A percentile compares a stretch with the other conserved stretches of the same genome.
These are phyloP conservation scores for Microcebus ravelobensis DNA, from an alignment of 2,113 vertebrate species.

Conservation along the genomic window DNA sequence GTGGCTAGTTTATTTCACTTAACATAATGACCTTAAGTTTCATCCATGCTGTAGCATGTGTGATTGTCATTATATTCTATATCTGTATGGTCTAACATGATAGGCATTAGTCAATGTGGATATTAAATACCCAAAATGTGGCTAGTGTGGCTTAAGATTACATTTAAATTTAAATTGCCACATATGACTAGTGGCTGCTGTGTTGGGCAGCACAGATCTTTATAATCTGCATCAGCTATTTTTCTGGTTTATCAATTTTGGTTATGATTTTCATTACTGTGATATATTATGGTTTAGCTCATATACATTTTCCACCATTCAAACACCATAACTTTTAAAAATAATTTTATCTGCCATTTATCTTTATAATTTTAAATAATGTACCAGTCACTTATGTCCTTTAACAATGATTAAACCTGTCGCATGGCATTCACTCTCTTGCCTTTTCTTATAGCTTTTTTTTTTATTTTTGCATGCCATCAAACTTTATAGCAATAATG, in stretches of 20 bases:
- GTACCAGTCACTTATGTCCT: background rate
- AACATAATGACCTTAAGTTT: background rate
- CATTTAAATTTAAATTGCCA: background rate
- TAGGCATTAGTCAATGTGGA: background rate
- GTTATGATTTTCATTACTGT: background rate
- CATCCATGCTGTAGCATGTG: background rate
- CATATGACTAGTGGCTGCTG: background rate
- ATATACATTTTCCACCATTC: background rate
- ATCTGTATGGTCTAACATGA: background rate
- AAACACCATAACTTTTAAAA: background rate
- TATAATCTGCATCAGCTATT: background rate
- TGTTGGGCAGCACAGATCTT: background rate
- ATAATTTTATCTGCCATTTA: background rate
- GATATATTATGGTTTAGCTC: background rate
- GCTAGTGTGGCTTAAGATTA: background rate
- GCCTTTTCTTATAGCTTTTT: background rate
- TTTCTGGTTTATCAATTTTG: background rate
- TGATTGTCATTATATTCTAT: background rate
- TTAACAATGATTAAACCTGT: background rate
- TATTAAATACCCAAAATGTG: background rate
- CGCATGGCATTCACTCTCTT: background rate
- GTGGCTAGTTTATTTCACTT: background rate
- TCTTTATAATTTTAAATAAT: slow-evolving; percentile 3
- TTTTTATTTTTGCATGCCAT: background rate
- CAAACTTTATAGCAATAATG: background rate